Evolutionary conservation across 2,797 vertebrate genomes (phyloP).

Genomic region (Phrynocephalus forsythii): DNA sequence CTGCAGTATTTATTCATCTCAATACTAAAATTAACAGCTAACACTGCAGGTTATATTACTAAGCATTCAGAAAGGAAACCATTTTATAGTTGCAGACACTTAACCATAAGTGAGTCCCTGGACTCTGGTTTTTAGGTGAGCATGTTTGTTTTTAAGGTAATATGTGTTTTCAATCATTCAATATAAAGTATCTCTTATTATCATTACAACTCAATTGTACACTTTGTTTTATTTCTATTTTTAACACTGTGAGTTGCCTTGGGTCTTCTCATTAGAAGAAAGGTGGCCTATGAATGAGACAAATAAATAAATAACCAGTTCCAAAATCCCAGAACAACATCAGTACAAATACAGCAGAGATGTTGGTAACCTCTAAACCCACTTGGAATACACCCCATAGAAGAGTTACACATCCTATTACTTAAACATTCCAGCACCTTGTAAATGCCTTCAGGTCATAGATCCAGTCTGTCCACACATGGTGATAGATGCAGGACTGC

Average conservation of each 20-base stretch:
- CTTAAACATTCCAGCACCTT: neutral
- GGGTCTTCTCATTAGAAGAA: no score
- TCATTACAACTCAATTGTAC: no score
- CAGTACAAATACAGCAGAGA: neutral
- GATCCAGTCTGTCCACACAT: neutral
- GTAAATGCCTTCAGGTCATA: constrained; percentile 6
- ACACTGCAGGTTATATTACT: neutral
- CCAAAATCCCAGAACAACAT: no score
- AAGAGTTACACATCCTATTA: neutral
- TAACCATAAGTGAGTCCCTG: no score
- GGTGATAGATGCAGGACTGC: neutral
- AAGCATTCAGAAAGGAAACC: neutral
- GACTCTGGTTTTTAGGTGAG: neutral
- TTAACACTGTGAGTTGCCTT: no score
- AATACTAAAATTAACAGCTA: neutral
- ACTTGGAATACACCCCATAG: neutral
- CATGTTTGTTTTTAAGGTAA: neutral
- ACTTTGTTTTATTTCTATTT: no score
- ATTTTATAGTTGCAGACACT: neutral
- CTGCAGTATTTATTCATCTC: neutral
- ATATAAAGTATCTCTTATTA: no score
- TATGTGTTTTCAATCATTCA: no score
- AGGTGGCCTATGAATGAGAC: no score
- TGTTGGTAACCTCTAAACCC: neutral
- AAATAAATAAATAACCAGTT: neutral